phyloP scores from a whole-genome alignment of 1,140 invertebrate species.

The Trialeurodes vaporariorum region DNA sequence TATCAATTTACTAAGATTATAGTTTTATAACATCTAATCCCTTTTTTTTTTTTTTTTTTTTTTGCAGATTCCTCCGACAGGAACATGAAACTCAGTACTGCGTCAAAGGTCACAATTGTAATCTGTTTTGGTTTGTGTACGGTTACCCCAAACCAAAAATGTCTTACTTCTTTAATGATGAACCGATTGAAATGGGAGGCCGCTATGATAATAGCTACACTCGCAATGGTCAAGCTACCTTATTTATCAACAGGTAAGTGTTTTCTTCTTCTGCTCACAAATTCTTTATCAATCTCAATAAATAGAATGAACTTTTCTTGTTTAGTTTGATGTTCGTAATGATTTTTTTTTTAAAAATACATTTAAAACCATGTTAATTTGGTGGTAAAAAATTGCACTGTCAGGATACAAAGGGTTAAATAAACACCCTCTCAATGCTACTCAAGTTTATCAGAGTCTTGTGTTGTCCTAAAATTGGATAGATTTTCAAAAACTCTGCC shows the following conservation, averaged over 20 bases:
- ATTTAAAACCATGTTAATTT: no score
- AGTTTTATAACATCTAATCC: not conserved
- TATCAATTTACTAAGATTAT: not conserved
- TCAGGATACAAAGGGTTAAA: no score
- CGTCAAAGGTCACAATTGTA: slow-evolving; percentile 73
- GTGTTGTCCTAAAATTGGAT: no score
- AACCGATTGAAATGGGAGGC: slow-evolving; percentile 65
- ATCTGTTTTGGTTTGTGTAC: slow-evolving; percentile 83
- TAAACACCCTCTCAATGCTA: no score
- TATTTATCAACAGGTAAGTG: slow-evolving; percentile 71
- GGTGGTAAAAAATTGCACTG: no score
- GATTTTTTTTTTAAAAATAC: no score
- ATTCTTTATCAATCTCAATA: no score
- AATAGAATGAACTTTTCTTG: no score
- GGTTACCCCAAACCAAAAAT: slow-evolving; percentile 86
- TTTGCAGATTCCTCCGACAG: slow-evolving; percentile 59
- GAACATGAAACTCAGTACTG: slow-evolving; percentile 77
- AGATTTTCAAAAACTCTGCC: no score
- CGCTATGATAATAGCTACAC: slow-evolving; percentile 75
- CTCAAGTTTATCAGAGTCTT: no score
- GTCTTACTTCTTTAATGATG: slow-evolving; percentile 75
- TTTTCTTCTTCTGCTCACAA: no score
- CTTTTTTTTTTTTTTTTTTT: slow-evolving; percentile 9
- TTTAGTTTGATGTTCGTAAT: no score
- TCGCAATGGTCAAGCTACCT: slow-evolving; percentile 73